Evolutionary conservation across 2,113 vertebrate species (phyloP).

Genomic region (Lethenteron reissneri): DNA sequence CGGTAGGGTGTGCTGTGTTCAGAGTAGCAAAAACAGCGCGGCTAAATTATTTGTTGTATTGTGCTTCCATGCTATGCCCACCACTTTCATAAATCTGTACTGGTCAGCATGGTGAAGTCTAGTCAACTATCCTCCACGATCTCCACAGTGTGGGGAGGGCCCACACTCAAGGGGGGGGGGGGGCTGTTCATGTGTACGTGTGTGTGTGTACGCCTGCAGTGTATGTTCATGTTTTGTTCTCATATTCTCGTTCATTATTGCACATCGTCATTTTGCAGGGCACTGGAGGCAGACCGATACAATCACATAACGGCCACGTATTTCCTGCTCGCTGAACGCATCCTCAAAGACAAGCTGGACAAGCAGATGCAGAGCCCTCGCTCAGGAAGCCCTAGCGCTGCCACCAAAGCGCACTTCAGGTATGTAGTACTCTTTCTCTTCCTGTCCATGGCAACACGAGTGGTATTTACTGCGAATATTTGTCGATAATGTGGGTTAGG

Average conservation of each 20-base stretch:
- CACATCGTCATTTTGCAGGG: constrained; percentile 24
- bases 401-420: constrained; percentile 94
- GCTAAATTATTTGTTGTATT: too few relatives aligned
- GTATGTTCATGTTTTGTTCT: background rate
- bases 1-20: too few relatives aligned
- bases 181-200: background rate
- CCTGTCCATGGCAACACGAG: too few relatives aligned
- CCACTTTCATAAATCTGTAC: too few relatives aligned
- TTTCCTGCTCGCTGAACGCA: constrained; percentile 80
- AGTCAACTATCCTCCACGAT: too few relatives aligned
- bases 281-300: constrained; percentile 90
- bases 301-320: constrained; percentile 98
- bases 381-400: constrained; percentile 67
- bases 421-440: constrained; percentile 17
- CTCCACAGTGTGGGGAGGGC: too few relatives aligned
- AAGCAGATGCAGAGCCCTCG: constrained; percentile 70
- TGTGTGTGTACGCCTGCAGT: background rate
- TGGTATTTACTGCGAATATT: too few relatives aligned
- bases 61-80: too few relatives aligned
- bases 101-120: too few relatives aligned
- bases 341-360: constrained; percentile 84
- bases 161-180: too few relatives aligned
- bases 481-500: too few relatives aligned
- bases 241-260: background rate
- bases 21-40: too few relatives aligned